Base-by-base conservation (phyloP, 2,888 invertebrate genomes). In the Tanytarsus gracilentus region DNA sequence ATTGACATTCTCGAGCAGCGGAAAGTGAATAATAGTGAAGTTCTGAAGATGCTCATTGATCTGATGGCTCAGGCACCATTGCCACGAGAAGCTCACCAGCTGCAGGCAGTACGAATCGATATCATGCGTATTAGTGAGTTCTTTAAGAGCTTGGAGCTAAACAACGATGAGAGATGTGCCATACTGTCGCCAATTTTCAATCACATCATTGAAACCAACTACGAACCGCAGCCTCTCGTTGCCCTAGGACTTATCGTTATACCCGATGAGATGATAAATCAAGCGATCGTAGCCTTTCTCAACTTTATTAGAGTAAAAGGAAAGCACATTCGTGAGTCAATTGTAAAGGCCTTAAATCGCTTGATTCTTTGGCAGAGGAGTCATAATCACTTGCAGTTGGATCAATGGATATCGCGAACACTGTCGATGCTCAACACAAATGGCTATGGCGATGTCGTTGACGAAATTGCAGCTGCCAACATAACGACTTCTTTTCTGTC, bases 401-500 rank as follows among this genome's bases (percentile, higher is more conserved):
- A 58, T 58, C n/a, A 23, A 6, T 58, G 58, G 58, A 58, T 58
- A 7, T 29, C 48, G 3, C 27, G 48, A 30, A 40, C 40, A 16
- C 11, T 58, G 16, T 6, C 14, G 11, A 21, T 40, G 6, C 14
- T 58, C 1, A 27, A 27, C n/a, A 40, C 26, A 11, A 40, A 44
- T 3, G 40, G 40, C 6, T 16, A 39, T 8, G 77, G 73, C 64
- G 74, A 77, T 30, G 75, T 83, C 25, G 67, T 83, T 2, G 76
- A 79, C 4, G 80, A 83, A 61, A 82, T 85, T 3, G 80, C 84
- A 0, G 67, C 82, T 53, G 78, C 78, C 48, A 78, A 79, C 63
- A 72, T 88, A 18, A 78, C 78, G n/a, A 69, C 71, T 1, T 72
- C 86, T 59, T 83, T 84, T 65, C 66, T 70, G 5, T 74, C 79